phyloP scores from a whole-genome alignment of 2,888 invertebrate species.

The Trichogramma dendrolimi region DNA sequence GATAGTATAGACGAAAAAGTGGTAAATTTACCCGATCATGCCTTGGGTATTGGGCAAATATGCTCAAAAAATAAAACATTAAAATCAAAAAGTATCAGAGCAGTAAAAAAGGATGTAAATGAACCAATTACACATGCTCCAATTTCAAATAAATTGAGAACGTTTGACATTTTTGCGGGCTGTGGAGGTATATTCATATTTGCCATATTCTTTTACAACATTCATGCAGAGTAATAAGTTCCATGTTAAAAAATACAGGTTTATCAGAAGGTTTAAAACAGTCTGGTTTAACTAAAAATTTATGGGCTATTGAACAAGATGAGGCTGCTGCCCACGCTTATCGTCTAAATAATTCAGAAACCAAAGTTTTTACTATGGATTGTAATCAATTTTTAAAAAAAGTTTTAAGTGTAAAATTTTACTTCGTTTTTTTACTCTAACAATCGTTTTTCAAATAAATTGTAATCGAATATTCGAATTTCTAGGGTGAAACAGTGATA shows the following conservation, averaged over 20 bases:
- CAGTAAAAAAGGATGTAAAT: conserved; percentile 34
- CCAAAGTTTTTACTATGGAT: conserved; percentile 73
- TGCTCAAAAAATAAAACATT: conserved; percentile 59
- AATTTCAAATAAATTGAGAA: conserved; percentile 57
- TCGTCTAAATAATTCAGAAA: conserved; percentile 67
- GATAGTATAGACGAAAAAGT: conserved; percentile 57
- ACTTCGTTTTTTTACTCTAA: not conserved
- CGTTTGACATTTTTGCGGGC: conserved; percentile 80
- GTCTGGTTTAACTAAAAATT: conserved; percentile 64
- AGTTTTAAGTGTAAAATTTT: conserved; percentile 59
- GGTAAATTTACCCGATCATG: conserved; percentile 60
- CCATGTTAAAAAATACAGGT: conserved; percentile 47
- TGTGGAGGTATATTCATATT: conserved; percentile 63
- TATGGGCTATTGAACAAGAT: conserved; percentile 80
- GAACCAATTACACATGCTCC: conserved; percentile 44
- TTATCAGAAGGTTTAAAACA: conserved; percentile 70
- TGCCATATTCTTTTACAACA: not conserved
- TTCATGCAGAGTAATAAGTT: not conserved
- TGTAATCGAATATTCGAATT: not conserved
- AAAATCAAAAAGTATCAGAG: conserved; percentile 34
- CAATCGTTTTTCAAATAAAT: not conserved
- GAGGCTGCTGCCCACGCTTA: conserved; percentile 76
- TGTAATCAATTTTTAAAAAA: conserved; percentile 68
- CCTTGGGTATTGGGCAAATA: conserved; percentile 60
- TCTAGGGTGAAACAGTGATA: conserved; percentile 54